Conservation (phyloP, 2,888 invertebrate species). For the Phasia obesa region DNA sequence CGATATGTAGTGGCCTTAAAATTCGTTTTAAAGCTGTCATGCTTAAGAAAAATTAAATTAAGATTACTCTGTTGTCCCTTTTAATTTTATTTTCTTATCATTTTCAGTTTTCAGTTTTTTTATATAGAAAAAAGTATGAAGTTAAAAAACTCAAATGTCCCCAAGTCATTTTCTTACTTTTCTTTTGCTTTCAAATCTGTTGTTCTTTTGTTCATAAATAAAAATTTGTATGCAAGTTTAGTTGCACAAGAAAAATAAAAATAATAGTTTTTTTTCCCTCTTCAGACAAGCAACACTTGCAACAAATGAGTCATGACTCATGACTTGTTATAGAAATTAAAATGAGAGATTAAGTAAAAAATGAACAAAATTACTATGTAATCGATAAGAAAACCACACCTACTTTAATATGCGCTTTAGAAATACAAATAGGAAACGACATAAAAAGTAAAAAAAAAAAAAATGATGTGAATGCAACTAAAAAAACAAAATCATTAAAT, state of each 20-base stretch:
- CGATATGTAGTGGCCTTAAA: no score
- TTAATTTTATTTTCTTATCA: no score
- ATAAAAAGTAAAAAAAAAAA: not conserved
- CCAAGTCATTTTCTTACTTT: constrained; percentile 16
- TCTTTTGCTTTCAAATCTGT: constrained; percentile 11
- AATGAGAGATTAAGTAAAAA: constrained; percentile 21
- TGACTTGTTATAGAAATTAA: constrained; percentile 46
- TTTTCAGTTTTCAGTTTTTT: no score
- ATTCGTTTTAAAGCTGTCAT: no score
- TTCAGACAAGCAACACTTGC: constrained; percentile 37
- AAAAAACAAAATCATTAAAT: not conserved
- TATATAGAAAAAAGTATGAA: no score
- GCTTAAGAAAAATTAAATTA: no score
- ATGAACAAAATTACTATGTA: not conserved
- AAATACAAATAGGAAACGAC: not conserved
- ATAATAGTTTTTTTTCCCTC: not conserved
- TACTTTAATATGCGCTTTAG: constrained; percentile 7
- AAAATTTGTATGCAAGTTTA: constrained; percentile 46
- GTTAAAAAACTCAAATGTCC: no score
- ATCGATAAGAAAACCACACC: constrained; percentile 45
- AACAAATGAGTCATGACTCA: constrained; percentile 58
- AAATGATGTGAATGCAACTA: not conserved
- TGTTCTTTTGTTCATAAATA: constrained; percentile 2
- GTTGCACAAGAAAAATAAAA: constrained; percentile 14
- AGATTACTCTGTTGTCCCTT: no score